Base-by-base conservation (phyloP, 2,797 vertebrate species). In the Pseudotriccus pelzelni region DNA sequence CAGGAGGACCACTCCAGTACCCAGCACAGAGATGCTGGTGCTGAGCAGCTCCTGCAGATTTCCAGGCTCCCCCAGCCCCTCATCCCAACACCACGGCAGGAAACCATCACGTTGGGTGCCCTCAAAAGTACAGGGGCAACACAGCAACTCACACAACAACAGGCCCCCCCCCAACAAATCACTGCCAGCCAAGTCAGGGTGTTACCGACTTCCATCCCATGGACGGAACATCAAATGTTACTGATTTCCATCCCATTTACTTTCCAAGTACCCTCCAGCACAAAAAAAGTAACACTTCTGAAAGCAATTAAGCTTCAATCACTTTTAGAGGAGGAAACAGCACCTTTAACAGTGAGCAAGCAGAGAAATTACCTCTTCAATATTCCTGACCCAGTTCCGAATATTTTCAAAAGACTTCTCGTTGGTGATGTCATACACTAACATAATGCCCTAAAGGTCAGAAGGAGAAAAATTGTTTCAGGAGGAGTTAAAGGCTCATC, bases 341-440 rank as follows among this genome's bases (percentile, higher is more conserved):
- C n/a, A 50, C 10, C 22, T 76, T 43, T 32, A 53, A 7, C 2
- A 25, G 4, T 5, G 19, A 39, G 9, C 3, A 7, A 47, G 2
- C 1, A 73, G 85, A 46, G 0, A 50, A 56, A 82, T 95, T 97
- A 99, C 99, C 98, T 99, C 99, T 93, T 99, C 99, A 28, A 99
- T 99, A 94, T 99, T 99, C 90, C 99, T 98, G 96, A 99, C 99
- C 99, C 99, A 99, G 97, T 99, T 99, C 97, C 99, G 99, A 97
- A 99, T 99, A 87, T 99, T 99, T 66, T 99, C 99, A 84, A 99
- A 99, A 13, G 99, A 99, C 87, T 99, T 99, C 95, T 99, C 99
- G 9, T 99, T 99, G 96, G 99, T 99, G 97, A 99, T 99, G 97
- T 99, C 99, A 7, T 99, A 99, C 68, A 99, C 99, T 23, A 99